phyloP scores from a whole-genome alignment of 2,113 vertebrate genomes.

The Odontesthes bonariensis region DNA sequence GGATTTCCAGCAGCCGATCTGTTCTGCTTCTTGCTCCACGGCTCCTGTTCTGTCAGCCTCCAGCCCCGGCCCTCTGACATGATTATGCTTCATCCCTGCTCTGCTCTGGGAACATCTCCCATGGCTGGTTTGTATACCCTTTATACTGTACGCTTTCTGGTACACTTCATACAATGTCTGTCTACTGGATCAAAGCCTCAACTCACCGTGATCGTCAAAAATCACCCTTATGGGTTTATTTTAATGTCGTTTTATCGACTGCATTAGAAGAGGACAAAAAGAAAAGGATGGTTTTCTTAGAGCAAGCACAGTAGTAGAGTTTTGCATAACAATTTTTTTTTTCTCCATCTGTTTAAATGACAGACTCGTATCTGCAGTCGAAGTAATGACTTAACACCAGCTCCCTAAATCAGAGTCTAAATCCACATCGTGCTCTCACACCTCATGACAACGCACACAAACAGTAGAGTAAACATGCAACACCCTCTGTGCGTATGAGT shows the following conservation, averaged over 20 bases:
- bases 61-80: background rate
- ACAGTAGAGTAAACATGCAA: conserved; percentile 37
- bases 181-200: too few relatives aligned
- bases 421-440: conserved; percentile 44
- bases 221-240: background rate
- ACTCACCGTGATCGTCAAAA: background rate
- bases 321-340: background rate
- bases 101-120: too few relatives aligned
- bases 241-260: background rate
- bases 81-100: background rate
- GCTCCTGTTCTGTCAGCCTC: background rate
- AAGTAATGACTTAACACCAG: conserved; percentile 44
- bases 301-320: background rate
- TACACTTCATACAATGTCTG: too few relatives aligned
- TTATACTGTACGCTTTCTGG: too few relatives aligned
- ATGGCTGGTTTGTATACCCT: too few relatives aligned
- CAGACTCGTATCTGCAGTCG: background rate
- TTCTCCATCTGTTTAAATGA: background rate
- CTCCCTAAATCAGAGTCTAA: conserved; percentile 38
- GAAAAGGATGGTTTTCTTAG: background rate
- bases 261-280: too few relatives aligned
- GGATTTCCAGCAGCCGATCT: background rate
- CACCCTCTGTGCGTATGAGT: conserved; percentile 12
- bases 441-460: conserved; percentile 48
- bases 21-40: background rate